Evolutionary conservation across 2,113 vertebrate species (phyloP).

Genomic region (Ibidorhyncha struthersii): DNA sequence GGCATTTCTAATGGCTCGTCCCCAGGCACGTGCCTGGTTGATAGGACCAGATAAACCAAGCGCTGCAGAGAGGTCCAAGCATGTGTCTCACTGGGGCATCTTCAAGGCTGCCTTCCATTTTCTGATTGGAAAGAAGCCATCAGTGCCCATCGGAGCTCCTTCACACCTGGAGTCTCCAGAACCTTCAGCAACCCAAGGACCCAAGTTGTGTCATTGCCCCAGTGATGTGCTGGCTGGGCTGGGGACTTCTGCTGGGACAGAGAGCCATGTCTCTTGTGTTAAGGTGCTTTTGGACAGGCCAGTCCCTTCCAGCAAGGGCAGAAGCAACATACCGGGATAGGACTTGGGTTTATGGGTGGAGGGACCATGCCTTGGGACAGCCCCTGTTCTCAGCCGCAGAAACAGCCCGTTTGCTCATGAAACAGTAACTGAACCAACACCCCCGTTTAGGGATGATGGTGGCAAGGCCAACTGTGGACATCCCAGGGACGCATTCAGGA

Average conservation of each 20-base stretch:
- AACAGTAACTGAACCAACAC: neutral
- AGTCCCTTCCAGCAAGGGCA: neutral
- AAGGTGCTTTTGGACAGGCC: neutral
- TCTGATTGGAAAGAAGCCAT: neutral
- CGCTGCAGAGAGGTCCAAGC: neutral
- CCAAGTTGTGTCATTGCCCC: neutral
- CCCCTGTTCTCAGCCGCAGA: neutral
- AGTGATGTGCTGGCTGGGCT: neutral
- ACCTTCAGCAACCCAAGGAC: neutral
- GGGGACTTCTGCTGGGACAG: neutral
- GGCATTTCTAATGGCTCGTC: neutral
- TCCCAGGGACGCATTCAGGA: fast-evolving
- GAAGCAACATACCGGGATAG: fast-evolving
- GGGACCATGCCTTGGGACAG: too few species aligned
- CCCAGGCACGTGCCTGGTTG: neutral
- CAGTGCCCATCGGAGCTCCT: neutral
- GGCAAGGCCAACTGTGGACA: neutral
- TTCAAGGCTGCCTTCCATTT: neutral
- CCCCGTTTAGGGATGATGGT: fast-evolving
- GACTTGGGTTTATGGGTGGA: neutral
- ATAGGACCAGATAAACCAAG: neutral
- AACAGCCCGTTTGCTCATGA: neutral
- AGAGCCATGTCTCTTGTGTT: neutral
- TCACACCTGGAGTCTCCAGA: neutral
- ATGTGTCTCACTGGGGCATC: neutral